A percentile compares a stretch with the other conserved stretches of the same genome.
phyloP scores from a whole-genome alignment of 2,888 invertebrate genomes.

The Geotrupes spiniger region DNA sequence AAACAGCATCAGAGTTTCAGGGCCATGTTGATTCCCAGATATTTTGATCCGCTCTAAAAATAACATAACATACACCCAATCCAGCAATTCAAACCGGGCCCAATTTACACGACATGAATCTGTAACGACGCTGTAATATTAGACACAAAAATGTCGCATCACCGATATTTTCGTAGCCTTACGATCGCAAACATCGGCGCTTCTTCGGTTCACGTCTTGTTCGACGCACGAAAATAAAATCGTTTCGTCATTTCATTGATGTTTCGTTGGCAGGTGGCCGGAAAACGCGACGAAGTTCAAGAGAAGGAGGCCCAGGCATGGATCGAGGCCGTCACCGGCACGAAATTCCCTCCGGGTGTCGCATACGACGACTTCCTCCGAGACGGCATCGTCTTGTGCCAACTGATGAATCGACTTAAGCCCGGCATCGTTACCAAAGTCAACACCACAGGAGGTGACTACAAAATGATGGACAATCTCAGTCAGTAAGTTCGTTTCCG shows the following conservation, averaged over 20 bases:
- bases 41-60: too few species aligned
- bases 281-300: conserved; percentile 76
- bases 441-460: conserved; percentile 83
- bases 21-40: too few species aligned
- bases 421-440: conserved; percentile 84
- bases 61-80: too few species aligned
- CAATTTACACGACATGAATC: too few species aligned
- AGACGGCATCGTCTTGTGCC: conserved; percentile 83
- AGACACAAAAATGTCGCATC: too few species aligned
- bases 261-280: conserved; percentile 62
- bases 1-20: too few species aligned
- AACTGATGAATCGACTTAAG: conserved; percentile 82
- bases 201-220: too few species aligned
- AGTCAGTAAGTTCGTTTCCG: conserved; percentile 77
- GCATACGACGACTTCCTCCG: conserved; percentile 77
- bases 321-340: conserved; percentile 80
- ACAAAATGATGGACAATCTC: conserved; percentile 96
- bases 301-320: conserved; percentile 80
- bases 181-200: too few species aligned
- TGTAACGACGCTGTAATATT: too few species aligned
- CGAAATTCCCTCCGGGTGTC: conserved; percentile 67
- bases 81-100: too few species aligned
- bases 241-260: conserved; percentile 8
- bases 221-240: too few species aligned
- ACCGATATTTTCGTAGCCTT: too few species aligned